Evolutionary conservation across 1,140 invertebrate species (phyloP).

Genomic region (Acromyrmex echinatior): DNA sequence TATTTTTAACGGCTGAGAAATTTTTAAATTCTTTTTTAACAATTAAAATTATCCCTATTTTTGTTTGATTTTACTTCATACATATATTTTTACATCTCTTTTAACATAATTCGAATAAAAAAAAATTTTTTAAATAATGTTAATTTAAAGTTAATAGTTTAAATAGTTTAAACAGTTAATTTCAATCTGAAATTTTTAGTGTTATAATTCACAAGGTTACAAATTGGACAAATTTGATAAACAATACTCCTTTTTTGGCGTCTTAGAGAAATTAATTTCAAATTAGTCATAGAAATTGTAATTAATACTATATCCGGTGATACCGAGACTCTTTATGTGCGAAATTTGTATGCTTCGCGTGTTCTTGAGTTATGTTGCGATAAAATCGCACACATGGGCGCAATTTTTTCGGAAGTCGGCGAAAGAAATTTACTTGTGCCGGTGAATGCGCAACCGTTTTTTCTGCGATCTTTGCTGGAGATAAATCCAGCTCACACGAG

Average conservation of each 20-base stretch:
- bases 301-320: not conserved
- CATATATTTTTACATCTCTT: not conserved
- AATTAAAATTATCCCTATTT: not conserved
- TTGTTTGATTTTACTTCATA: not conserved
- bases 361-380: not conserved
- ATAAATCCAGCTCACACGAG: conserved; percentile 39
- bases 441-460: conserved; percentile 48
- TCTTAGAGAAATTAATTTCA: not conserved
- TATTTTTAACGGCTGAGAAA: not conserved
- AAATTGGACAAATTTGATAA: not conserved
- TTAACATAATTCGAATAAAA: not conserved
- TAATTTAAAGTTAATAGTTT: not conserved
- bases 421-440: conserved; percentile 51
- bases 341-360: conserved; percentile 14
- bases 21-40: not conserved
- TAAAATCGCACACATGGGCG: conserved; percentile 23
- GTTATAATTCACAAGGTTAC: not conserved
- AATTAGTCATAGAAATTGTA: not conserved
- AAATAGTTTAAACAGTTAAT: not conserved
- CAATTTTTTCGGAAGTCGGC: conserved; percentile 47
- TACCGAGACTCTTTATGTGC: not conserved
- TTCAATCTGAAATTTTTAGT: not conserved
- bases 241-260: not conserved
- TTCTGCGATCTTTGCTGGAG: conserved; percentile 10
- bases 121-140: not conserved